A percentile compares a stretch with the other conserved stretches of the same genome.
These are phyloP conservation scores for Drosophila arizonae DNA, from an alignment of 1,140 invertebrate genomes.

Conservation along the genomic window DNA sequence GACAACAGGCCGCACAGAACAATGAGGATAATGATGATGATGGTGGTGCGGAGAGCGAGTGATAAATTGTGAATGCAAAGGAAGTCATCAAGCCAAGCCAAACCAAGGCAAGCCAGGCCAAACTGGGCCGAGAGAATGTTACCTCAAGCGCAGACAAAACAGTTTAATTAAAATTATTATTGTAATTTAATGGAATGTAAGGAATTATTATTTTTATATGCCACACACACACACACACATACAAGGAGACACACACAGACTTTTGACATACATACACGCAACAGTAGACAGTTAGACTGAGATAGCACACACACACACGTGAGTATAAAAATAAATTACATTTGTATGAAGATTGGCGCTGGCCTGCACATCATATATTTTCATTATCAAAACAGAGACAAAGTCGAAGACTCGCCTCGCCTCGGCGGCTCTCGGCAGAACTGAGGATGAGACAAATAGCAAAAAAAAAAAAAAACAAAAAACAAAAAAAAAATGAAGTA, in stretches of 20 bases:
- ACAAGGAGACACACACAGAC: too few relatives aligned
- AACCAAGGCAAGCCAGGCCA: slow-evolving; percentile 1
- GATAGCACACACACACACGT: slow-evolving; percentile 32
- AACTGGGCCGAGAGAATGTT: slow-evolving; percentile 37
- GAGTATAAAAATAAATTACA: slow-evolving; percentile 77
- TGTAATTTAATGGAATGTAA: slow-evolving; percentile 80
- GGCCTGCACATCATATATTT: slow-evolving; percentile 80
- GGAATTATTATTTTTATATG: slow-evolving; percentile 77
- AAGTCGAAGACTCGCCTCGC: slow-evolving; percentile 26
- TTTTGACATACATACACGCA: slow-evolving; percentile 7
- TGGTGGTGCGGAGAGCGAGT: slow-evolving; percentile 29
- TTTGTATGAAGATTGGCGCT: slow-evolving; percentile 78
- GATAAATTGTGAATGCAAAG: slow-evolving; percentile 41
- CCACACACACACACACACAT: slow-evolving; percentile 12
- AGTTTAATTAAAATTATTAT: slow-evolving; percentile 82
- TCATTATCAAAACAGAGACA: slow-evolving; percentile 81
- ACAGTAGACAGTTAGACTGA: slow-evolving; percentile 26
- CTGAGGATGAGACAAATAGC: not conserved
- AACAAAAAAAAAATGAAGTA: not conserved
- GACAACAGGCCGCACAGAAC: slow-evolving; percentile 44
- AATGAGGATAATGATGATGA: slow-evolving; percentile 24
- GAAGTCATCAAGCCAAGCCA: slow-evolving; percentile 53
- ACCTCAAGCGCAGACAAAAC: slow-evolving; percentile 71
- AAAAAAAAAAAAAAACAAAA: not conserved
- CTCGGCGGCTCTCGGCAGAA: slow-evolving; percentile 1